Percentiles rank a stretch among this genome's conserved stretches.
Evolutionary conservation across 64 coral and sea anemone species (phyloP).

Genomic region (Stylophora pistillata): DNA sequence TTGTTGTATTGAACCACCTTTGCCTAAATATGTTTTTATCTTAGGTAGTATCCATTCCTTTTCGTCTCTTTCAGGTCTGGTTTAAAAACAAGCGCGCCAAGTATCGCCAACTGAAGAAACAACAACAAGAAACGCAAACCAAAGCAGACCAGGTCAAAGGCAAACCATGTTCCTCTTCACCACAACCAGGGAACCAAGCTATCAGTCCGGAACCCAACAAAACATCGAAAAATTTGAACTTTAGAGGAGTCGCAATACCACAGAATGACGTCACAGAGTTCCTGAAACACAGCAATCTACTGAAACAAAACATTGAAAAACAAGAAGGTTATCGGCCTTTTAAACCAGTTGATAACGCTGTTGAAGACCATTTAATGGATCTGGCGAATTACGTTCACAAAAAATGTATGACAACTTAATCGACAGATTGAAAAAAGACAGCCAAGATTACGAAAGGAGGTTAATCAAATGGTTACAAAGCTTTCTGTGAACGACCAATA

Average conservation of each 20-base stretch:
- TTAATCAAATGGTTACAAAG: no score
- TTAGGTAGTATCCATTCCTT: not conserved
- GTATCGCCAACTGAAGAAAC: conserved; percentile 63
- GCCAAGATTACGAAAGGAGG: no score
- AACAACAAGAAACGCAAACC: conserved; percentile 34
- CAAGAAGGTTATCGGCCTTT: conserved; percentile 30
- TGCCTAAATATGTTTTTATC: no score
- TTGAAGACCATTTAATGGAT: conserved; percentile 9
- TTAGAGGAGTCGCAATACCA: conserved; percentile 26
- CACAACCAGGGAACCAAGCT: conserved; percentile 13
- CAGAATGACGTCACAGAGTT: not conserved
- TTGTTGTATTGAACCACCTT: no score
- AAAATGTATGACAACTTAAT: no score
- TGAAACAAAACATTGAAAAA: not conserved
- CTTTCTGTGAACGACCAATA: no score
- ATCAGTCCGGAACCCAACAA: not conserved
- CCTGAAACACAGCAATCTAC: conserved; percentile 4
- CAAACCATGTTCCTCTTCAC: conserved; percentile 3
- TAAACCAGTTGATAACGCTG: not conserved
- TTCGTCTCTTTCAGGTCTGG: conserved; percentile 43
- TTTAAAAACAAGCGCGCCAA: conserved; percentile 69
- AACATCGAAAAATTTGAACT: not conserved
- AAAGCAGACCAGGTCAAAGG: conserved; percentile 19
- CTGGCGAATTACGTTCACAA: not conserved
- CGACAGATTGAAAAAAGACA: no score